Evolutionary conservation across 2,797 vertebrate genomes (phyloP), one percentile per base, ranked within the genome.

Genomic region (Sebastolobus altivelis): DNA sequence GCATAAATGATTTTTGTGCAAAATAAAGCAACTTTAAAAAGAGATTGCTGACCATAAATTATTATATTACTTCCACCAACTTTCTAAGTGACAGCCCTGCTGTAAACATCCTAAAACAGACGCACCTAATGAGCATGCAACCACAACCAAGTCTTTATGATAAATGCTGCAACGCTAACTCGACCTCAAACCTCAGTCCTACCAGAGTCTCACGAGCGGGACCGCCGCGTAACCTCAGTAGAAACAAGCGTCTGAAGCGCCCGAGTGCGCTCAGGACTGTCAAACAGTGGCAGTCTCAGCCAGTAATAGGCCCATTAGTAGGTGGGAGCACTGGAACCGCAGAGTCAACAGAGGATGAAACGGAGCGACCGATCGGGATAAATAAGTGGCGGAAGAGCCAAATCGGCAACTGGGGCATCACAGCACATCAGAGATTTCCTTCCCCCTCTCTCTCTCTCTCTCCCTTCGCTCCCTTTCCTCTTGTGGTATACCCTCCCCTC

Each of bases 341-440:
- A 38, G 86, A 90, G 85, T 85, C 89, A 89, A 76, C 70, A 31
- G 87, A 93, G 86, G 81, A 86, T 88, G 87, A 91, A 86, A 83
- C 58, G 16, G 73, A 89, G 88, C 56, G 76, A 88, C 83, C 77
- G 55, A 90, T 89, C 62, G 27, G 77, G 89, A 87, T 86, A 92
- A 94, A 93, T 95, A 94, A 95, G 92, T 93, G 87, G 94, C 78
- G 84, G 88, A 87, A 86, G 87, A 92, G 56, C 76, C 75, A 89
- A 89, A 88, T 87, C 83, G 68, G 87, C 88, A 93, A 94, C 91
- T 91, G 89, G 93, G 85, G 87, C 94, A 92, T 94, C 94, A 91
- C 88, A 93, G 87, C 84, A 80, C 79, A 92, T 80, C 77, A 84
- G 73, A 91, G 74, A 78, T 81, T 73, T 65, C 67, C 72, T 29